Evolutionary conservation across 2,888 invertebrate genomes (phyloP), one percentile per base, ranked within the genome.

Genomic region (Alloscopus bannaensis): DNA sequence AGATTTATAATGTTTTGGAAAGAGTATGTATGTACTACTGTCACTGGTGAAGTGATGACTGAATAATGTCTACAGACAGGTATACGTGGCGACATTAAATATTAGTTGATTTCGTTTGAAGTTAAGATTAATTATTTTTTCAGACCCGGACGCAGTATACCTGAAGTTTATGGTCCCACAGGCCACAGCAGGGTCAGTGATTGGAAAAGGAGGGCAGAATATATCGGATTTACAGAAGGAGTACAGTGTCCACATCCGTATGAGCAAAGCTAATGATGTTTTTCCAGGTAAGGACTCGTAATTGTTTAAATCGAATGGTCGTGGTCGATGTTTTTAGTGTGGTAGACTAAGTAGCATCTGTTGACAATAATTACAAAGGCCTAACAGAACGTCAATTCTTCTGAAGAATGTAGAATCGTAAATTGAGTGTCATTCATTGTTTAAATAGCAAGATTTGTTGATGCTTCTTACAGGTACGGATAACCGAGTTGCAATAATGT

Each of bases 111-210:
- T n/a, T n/a, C n/a, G 36, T 2, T 40, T 4, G 26, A 31, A 31
- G 26, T 28, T 64, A 59, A 36, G 40, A 24, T 13, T 36, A 36
- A 8, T 36, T 36, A 24, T 20, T 13, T 71, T 47, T 60, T 0
- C 68, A 83, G 84, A 85, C 83, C 85, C 85, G 11, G 85, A 85
- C 52, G 84, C 85, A 45, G 84, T 85, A 1, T 84, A 85, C 69
- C 68, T 85, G 59, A 85, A 85, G 68, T 85, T 85, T 73, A 84
- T 85, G 85, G 85, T 85, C 11, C 85, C 85, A 59, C 85, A 85
- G 62, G 84, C 85, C 6, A 84, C 85, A 26, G 85, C 85, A 8
- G 85, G 85, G 11, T 84, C 84, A 18, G 85, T 85, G 16, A 85
- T 85, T 64, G 85, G 85, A n/a, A 85, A 85, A 57, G 85, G 84